Percentiles rank a stretch among this genome's conserved stretches.
Conservation (phyloP, 2,888 invertebrate genomes). For the Gerosis bhagava region DNA sequence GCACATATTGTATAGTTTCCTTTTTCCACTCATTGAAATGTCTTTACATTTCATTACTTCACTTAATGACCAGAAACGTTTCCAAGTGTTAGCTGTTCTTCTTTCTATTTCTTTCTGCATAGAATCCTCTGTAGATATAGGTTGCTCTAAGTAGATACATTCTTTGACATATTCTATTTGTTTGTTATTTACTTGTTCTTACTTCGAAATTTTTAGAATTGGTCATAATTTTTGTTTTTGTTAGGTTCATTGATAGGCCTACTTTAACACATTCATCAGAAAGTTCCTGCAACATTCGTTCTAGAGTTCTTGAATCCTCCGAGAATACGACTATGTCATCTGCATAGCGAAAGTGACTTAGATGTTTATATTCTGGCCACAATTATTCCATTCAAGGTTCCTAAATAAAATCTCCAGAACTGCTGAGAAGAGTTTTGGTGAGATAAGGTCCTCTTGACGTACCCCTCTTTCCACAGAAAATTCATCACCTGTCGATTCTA, state of each 20-base stretch:
- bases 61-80: too few species aligned
- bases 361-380: constrained; percentile 20
- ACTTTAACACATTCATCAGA: constrained; percentile 1
- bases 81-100: too few species aligned
- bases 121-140: not conserved
- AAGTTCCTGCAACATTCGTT: constrained; percentile 7
- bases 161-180: constrained; percentile 6
- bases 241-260: constrained; percentile 8
- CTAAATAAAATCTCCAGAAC: constrained; percentile 17
- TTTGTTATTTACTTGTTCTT: not conserved
- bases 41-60: constrained; percentile 10
- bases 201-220: not conserved
- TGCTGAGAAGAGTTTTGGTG: constrained; percentile 10
- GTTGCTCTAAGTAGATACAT: constrained; percentile 1
- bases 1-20: too few species aligned
- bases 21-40: constrained; percentile 3
- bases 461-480: not conserved
- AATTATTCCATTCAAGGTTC: constrained; percentile 12
- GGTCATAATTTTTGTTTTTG: constrained; percentile 12
- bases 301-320: not conserved
- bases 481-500: not conserved
- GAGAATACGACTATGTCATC: constrained; percentile 5
- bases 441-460: constrained; percentile 2
- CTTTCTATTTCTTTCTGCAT: constrained; percentile 9
- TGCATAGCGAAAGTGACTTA: constrained; percentile 17